Evolutionary conservation across 92 coral and sea anemone species (phyloP), one percentile per base, ranked within the genome.

Genomic region (Umimayanthus chanpuru): DNA sequence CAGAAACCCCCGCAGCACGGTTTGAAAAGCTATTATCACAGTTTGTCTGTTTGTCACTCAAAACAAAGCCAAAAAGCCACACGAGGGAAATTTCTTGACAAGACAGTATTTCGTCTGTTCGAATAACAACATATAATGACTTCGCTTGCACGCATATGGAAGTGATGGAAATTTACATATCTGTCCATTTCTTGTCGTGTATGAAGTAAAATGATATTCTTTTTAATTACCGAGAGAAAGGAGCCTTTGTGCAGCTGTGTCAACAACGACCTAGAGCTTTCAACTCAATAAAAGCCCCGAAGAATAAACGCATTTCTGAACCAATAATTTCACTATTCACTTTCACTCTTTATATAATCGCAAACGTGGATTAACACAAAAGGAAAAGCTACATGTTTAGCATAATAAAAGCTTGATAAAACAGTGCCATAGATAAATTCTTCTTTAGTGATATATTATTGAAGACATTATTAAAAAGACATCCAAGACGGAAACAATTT

Each of bases 221-320:
- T 93, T 95, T 95, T 95, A 95, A 95, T 95, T 95, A 95, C 96
- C 90, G 90, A 87, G 91, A 95, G 98, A 93, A 95, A 93, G 93
- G 87, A 95, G 94, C 93, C 96, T 90, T 95, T 95, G 91, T 95
- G 98, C 99, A 97, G 98, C 99, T 97, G 99, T 95, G 97, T 95
- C 97, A 97, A 97, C 98, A 97, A 92, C 91, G 96, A 94, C 94
- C 94, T 88, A 89, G 92, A 94, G 98, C 98, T 95, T 95, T 95
- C 98, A 95, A 93, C 98, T 93, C 98, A 93, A 95, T 95, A 93
- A 95, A 95, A 93, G 98, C 94, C 98, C 85, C 85, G 90, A 93
- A 95, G 98, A 95, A 95, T 91, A 95, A 94, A 92, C 90, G 90
- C 88, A 83, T 85, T 92, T 91, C 92, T 88, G 94, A 91, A 93